A percentile compares a stretch with the other conserved stretches of the same genome.
Conservation (phyloP, 2,113 vertebrate genomes). For the Cricetomys ansorgei region DNA sequence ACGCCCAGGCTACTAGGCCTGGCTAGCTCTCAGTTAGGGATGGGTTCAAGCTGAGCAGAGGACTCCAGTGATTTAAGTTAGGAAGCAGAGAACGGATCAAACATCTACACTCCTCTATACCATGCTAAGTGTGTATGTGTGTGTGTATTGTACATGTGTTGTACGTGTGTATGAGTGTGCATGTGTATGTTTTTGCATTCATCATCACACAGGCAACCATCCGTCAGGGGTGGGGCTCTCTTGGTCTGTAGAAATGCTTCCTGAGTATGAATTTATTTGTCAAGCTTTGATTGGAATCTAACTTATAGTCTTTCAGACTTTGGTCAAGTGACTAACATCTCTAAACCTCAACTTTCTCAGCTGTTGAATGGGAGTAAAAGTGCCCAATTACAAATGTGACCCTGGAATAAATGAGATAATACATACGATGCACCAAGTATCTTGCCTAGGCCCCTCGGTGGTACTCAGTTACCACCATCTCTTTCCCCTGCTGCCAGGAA, state of each 20-base stretch:
- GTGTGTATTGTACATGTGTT: background rate
- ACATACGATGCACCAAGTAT: background rate
- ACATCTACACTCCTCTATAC: background rate
- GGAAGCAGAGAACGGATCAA: slow-evolving; percentile 8
- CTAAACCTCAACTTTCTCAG: background rate
- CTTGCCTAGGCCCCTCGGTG: background rate
- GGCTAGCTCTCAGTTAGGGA: slow-evolving; percentile 42
- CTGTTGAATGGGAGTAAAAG: background rate
- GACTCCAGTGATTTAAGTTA: background rate
- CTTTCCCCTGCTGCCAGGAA: background rate
- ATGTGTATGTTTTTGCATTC: too few species aligned
- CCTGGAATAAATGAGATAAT: background rate
- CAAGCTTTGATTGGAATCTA: background rate
- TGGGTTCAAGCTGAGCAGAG: background rate
- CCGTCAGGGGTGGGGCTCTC: background rate
- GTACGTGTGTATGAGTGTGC: background rate
- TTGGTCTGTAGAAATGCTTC: background rate
- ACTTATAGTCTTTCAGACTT: background rate
- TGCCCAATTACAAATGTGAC: background rate
- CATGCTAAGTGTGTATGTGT: background rate
- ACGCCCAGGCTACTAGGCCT: slow-evolving; percentile 49
- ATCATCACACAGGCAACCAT: background rate
- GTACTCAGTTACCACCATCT: background rate
- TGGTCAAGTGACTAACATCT: background rate
- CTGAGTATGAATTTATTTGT: background rate